Percentiles rank a stretch among this genome's conserved stretches.
Conservation (phyloP, 2,888 invertebrate species). For the Hipparchia semele region DNA sequence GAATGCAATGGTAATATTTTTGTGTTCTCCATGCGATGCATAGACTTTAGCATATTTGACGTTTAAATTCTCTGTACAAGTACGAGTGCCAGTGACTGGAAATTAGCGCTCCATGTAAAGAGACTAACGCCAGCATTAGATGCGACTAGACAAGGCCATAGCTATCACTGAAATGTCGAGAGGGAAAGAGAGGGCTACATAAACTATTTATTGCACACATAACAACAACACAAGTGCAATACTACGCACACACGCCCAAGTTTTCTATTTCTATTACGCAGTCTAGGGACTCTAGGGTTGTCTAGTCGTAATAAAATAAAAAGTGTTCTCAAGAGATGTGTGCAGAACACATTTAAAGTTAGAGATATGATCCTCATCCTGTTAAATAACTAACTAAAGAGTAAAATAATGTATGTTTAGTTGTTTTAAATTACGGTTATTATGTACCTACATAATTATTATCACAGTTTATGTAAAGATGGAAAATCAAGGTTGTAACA, state of each 20-base stretch:
- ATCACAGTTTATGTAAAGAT: no score
- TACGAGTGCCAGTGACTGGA: constrained; percentile 57
- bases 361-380: neutral
- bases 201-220: constrained; percentile 81
- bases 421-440: no score
- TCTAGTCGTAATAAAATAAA: constrained; percentile 61
- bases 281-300: constrained; percentile 70
- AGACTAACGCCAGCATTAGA: constrained; percentile 81
- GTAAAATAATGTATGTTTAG: neutral
- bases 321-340: constrained; percentile 45
- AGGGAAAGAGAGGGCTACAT: constrained; percentile 79
- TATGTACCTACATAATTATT: no score
- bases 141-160: constrained; percentile 83
- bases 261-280: constrained; percentile 80
- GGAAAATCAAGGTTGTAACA: no score
- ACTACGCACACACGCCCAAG: constrained; percentile 64
- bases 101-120: constrained; percentile 58
- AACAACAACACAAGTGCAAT: constrained; percentile 74
- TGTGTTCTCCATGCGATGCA: no score
- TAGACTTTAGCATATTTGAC: neutral
- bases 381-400: neutral
- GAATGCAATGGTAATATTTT: no score
- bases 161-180: constrained; percentile 83
- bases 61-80: constrained; percentile 29
- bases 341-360: constrained; percentile 19